Conservation (phyloP, 2,888 invertebrate genomes). For the Abrostola tripartita region DNA sequence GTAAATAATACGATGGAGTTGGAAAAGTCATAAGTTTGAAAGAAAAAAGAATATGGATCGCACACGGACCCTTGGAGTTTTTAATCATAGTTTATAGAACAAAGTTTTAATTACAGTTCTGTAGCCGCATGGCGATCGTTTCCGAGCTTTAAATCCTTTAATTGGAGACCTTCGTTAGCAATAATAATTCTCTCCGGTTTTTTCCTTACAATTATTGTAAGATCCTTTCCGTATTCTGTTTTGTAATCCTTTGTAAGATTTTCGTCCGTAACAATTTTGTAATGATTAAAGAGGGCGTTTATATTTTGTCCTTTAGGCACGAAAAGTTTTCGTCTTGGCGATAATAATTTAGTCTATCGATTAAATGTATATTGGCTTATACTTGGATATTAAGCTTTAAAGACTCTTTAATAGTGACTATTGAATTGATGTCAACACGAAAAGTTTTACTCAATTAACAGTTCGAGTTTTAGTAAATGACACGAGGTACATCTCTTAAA, state of each 20-base stretch:
- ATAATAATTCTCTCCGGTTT: slow-evolving; percentile 53
- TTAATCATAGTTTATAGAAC: slow-evolving; percentile 74
- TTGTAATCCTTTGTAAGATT: slow-evolving; percentile 58
- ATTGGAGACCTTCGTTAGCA: slow-evolving; percentile 62
- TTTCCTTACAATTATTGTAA: slow-evolving; percentile 52
- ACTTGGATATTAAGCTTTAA: background rate
- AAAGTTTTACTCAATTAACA: too few relatives aligned
- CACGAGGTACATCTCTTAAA: too few relatives aligned
- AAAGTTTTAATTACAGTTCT: slow-evolving; percentile 75
- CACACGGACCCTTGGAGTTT: slow-evolving; percentile 60
- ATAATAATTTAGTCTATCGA: slow-evolving; percentile 9
- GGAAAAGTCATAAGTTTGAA: slow-evolving; percentile 55
- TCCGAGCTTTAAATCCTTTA: slow-evolving; percentile 63
- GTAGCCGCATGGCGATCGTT: slow-evolving; percentile 62
- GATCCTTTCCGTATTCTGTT: slow-evolving; percentile 54
- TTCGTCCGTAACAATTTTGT: slow-evolving; percentile 47
- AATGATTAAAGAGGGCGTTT: slow-evolving; percentile 48
- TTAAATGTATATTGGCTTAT: background rate
- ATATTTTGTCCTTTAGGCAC: slow-evolving; percentile 35
- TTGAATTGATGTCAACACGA: too few relatives aligned
- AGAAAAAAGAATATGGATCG: slow-evolving; percentile 54
- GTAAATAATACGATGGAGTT: slow-evolving; percentile 43
- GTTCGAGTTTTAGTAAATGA: too few relatives aligned
- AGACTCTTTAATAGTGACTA: too few relatives aligned
- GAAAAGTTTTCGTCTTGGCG: slow-evolving; percentile 17